Percentiles rank a stretch among this genome's conserved stretches.
These are phyloP conservation scores for Pandemis cinnamomeana DNA, from an alignment of 2,888 invertebrate species.

Conservation along the genomic window DNA sequence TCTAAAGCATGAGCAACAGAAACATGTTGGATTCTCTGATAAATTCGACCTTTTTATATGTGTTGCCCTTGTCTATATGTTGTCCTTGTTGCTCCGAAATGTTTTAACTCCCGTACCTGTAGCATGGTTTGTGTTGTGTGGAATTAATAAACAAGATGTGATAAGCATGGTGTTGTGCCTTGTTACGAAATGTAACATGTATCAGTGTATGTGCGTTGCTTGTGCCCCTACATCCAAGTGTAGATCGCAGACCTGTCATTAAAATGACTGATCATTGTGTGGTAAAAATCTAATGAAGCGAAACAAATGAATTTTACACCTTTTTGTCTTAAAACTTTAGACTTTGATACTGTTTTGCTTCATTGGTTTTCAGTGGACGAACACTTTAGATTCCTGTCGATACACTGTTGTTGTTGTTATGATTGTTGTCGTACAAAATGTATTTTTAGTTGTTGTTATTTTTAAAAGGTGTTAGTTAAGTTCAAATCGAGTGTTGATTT, in stretches of 20 bases:
- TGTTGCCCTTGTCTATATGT: background rate
- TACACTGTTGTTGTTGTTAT: conserved; percentile 40
- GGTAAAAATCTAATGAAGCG: conserved; percentile 47
- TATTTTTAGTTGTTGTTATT: conserved; percentile 28
- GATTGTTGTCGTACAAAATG: conserved; percentile 35
- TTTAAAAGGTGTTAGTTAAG: conserved; percentile 14
- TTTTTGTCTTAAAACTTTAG: background rate
- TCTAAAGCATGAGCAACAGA: background rate
- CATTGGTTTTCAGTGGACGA: conserved; percentile 35
- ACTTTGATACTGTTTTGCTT: conserved; percentile 22
- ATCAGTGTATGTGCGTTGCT: conserved; percentile 72
- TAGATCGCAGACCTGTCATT: conserved; percentile 64
- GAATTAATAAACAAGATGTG: conserved; percentile 15
- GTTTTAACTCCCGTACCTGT: background rate
- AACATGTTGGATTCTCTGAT: background rate
- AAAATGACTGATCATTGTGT: conserved; percentile 47
- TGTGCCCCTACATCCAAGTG: conserved; percentile 76
- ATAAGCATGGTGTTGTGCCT: conserved; percentile 35
- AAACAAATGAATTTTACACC: conserved; percentile 10
- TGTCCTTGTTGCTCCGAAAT: background rate
- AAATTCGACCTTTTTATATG: background rate
- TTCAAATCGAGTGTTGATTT: conserved; percentile 16
- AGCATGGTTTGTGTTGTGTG: conserved; percentile 35
- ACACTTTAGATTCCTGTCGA: conserved; percentile 37
- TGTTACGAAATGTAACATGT: conserved; percentile 46